Conservation (phyloP, 1,140 invertebrate genomes). For the Oscheius sp. region DNA sequence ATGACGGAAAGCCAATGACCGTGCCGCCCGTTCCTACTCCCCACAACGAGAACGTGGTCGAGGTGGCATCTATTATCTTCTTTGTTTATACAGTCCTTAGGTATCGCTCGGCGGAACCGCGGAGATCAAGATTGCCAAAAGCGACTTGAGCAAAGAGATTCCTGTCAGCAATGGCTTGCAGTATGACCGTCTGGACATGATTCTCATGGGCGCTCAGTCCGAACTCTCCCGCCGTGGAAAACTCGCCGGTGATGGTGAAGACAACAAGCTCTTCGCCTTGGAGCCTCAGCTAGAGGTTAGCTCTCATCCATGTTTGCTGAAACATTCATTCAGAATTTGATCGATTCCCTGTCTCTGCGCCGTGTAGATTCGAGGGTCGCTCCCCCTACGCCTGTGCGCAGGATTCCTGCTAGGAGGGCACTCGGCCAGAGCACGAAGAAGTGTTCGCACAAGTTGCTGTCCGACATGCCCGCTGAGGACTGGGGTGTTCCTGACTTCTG, state of each 20-base stretch:
- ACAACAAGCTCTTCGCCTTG: no score
- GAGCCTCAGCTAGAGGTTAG: no score
- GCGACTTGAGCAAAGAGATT: not conserved
- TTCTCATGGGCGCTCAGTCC: slow-evolving; percentile 15
- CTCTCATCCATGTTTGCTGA: no score
- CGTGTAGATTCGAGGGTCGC: no score
- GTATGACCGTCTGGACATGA: slow-evolving; percentile 4
- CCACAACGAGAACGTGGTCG: not conserved
- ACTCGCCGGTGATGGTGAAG: not conserved
- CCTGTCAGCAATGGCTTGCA: not conserved
- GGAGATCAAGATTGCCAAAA: not conserved
- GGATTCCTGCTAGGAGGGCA: not conserved
- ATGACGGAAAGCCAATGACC: slow-evolving; percentile 19
- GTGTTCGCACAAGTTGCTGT: not conserved
- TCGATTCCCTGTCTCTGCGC: no score
- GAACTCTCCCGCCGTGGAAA: not conserved
- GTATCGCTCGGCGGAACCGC: not conserved
- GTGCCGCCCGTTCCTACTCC: slow-evolving; percentile 25
- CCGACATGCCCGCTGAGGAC: slow-evolving; percentile 35
- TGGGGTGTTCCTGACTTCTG: slow-evolving; percentile 44
- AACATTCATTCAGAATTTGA: no score
- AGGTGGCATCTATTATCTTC: not conserved
- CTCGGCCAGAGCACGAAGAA: no score
- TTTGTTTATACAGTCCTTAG: not conserved
- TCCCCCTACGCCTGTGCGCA: no score